phyloP scores from a whole-genome alignment of 2,113 vertebrate species.

The Jacana jacana region DNA sequence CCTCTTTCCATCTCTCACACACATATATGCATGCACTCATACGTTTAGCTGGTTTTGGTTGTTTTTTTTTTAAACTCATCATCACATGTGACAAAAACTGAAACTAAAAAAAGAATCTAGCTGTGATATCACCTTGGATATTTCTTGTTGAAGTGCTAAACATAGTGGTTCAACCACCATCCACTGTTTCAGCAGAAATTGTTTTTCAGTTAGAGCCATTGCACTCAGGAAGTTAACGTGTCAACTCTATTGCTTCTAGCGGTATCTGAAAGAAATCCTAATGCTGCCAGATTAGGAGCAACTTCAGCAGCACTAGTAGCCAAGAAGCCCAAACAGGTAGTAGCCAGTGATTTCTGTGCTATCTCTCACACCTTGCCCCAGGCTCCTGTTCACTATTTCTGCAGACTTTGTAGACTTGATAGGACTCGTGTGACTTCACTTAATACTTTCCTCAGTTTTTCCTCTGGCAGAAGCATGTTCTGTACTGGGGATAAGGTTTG shows the following conservation, averaged over 20 bases:
- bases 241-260: not conserved
- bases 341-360: not conserved
- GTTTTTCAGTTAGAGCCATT: not conserved
- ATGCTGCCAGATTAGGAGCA: not conserved
- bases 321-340: not conserved
- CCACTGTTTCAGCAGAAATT: not conserved
- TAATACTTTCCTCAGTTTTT: not conserved
- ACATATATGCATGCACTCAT: not conserved
- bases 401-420: slow-evolving; percentile 10
- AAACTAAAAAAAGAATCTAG: not conserved
- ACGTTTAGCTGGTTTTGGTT: no score
- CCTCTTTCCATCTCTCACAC: not conserved
- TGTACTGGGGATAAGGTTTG: not conserved
- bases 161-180: not conserved
- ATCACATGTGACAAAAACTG: not conserved
- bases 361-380: not conserved
- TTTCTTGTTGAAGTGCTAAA: not conserved
- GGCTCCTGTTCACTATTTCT: not conserved
- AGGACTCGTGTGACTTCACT: not conserved
- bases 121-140: not conserved
- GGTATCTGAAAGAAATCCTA: not conserved
- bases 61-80: not conserved
- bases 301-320: not conserved
- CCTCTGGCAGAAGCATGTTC: not conserved
- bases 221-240: not conserved